Base-by-base conservation (phyloP, 2,888 invertebrate species). In the Morpho achilles region DNA sequence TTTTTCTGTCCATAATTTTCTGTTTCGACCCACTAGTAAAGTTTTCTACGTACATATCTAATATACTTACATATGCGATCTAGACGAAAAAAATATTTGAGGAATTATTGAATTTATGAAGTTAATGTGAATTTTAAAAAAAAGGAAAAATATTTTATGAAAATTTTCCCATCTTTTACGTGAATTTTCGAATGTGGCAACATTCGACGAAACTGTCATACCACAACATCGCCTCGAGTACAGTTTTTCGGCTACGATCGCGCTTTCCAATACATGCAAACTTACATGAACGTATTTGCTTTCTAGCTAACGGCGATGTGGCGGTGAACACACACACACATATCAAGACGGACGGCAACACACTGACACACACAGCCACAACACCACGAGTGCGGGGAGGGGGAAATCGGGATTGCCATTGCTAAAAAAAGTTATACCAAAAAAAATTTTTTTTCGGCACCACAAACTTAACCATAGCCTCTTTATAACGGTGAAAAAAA, bases 331-430 rank as follows among this genome's bases (percentile, higher is more conserved):
- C 82, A 87, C 79, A 80, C 82, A 88, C 88, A 89, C 89, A 90
- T 89, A 89, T 90, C 89, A 89, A 88, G 89, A 87, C 76, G 86
- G 88, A 83, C 74, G 86, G 80, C 84, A 82, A 53, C 53, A 53
- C 83, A 85, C 79, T 83, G 77, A 85, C 77, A 89, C 84, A 87
- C 84, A 84, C 77, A 74, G 79, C 81, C 82, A 83, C 77, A 79
- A 82, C 75, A 75, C 75, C 78, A 80, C 81, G 81, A 77, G 81
- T 73, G 78, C 76, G 77, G 76, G 71, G 71, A 62, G 69, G 66
- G 72, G 73, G 75, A 75, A 32, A 75, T 53, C 50, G 60, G 66
- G 61, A 62, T 67, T 83, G 85, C 79, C 86, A 82, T 79, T 77
- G 69, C 65, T 69, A 9, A 71, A 75, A 54, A n/a, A 58, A 58